Percentiles rank a stretch among this genome's conserved stretches.
Evolutionary conservation across 2,113 vertebrate species (phyloP).

Genomic region (Hoplias malabaricus): DNA sequence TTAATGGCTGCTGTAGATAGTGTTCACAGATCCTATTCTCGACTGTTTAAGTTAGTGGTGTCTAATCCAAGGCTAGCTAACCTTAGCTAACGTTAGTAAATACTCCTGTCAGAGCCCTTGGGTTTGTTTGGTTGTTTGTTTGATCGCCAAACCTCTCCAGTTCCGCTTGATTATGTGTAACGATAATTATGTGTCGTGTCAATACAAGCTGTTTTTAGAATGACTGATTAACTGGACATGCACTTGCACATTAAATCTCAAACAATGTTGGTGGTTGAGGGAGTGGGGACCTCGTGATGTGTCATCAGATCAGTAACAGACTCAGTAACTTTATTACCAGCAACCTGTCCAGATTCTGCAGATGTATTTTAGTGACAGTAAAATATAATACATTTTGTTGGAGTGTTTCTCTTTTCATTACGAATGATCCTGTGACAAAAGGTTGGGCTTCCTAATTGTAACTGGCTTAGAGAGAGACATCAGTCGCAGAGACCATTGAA

Average conservation of each 20-base stretch:
- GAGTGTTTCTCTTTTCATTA: neutral
- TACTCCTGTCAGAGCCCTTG: neutral
- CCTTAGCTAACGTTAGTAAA: neutral
- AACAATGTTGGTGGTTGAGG: neutral
- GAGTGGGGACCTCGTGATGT: neutral
- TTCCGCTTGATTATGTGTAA: neutral
- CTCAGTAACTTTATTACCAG: neutral
- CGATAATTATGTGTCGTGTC: neutral
- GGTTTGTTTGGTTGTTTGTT: too few species aligned
- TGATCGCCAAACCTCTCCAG: neutral
- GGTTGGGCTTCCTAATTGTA: too few species aligned
- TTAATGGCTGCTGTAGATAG: neutral
- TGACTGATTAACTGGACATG: neutral
- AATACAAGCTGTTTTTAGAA: neutral
- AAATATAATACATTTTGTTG: neutral
- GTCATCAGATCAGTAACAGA: neutral
- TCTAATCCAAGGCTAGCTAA: neutral
- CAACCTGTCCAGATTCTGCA: neutral
- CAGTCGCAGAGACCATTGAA: too few species aligned
- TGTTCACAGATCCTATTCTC: neutral
- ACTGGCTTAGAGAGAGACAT: too few species aligned
- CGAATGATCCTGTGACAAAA: too few species aligned
- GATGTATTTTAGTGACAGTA: neutral
- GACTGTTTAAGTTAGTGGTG: neutral
- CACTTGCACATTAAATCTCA: neutral